phyloP scores from a whole-genome alignment of 2,888 invertebrate species.

The Morinoia aosen region DNA sequence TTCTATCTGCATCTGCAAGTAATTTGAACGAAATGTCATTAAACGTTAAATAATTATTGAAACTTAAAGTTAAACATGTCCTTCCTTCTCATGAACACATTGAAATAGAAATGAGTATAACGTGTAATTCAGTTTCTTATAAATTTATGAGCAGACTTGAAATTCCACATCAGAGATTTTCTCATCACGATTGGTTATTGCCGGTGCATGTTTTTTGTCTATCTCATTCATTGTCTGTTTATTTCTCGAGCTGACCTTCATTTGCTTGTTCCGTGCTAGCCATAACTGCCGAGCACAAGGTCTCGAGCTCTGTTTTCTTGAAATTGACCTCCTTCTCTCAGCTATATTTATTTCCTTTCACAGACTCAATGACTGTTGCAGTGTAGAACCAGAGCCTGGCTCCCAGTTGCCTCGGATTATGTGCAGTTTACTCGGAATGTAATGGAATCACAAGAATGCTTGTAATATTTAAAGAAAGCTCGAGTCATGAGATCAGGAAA shows the following conservation, averaged over 20 bases:
- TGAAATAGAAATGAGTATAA: not conserved
- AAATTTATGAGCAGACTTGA: not conserved
- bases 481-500: not conserved
- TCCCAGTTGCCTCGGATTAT: not conserved
- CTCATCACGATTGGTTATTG: not conserved
- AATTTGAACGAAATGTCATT: not conserved
- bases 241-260: not conserved
- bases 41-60: not conserved
- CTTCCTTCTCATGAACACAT: not conserved
- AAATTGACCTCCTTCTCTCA: not conserved
- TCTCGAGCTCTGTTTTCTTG: not conserved
- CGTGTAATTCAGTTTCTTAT: not conserved
- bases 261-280: conserved; percentile 4
- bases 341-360: not conserved
- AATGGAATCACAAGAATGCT: not conserved
- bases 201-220: not conserved
- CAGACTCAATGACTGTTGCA: not conserved
- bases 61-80: not conserved
- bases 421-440: not conserved
- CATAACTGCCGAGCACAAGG: not conserved
- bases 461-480: not conserved
- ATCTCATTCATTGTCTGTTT: not conserved
- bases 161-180: not conserved
- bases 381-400: not conserved
- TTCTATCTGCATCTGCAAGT: not conserved